Percentiles rank a stretch among this genome's conserved stretches.
phyloP scores from a whole-genome alignment of 2,113 vertebrate species.

The Irena cyanogastra region DNA sequence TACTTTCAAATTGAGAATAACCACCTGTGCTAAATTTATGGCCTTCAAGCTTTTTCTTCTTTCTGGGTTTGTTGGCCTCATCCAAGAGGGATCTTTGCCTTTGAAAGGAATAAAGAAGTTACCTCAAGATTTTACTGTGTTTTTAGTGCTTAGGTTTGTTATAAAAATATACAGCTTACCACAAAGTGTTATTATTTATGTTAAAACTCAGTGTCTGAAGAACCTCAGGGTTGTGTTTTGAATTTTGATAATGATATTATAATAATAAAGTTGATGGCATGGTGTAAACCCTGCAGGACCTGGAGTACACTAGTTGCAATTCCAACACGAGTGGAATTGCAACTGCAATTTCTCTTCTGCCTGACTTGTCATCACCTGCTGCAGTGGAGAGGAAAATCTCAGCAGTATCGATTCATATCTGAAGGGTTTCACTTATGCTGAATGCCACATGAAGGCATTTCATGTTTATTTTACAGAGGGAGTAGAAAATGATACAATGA shows the following conservation, averaged over 20 bases:
- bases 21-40: not conserved
- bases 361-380: not conserved
- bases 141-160: not conserved
- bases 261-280: not conserved
- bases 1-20: not conserved
- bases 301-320: not conserved
- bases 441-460: not conserved
- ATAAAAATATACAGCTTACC: not conserved
- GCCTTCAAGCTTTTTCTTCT: not conserved
- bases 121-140: not conserved
- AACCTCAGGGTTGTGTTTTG: not conserved
- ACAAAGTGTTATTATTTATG: not conserved
- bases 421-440: not conserved
- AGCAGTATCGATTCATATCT: not conserved
- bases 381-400: slow-evolving; percentile 24
- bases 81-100: not conserved
- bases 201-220: not conserved
- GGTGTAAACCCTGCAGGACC: not conserved
- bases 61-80: not conserved
- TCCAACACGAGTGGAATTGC: not conserved
- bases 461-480: not conserved
- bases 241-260: not conserved
- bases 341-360: not conserved
- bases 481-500: not conserved
- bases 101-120: not conserved